Percentiles rank a stretch among this genome's conserved stretches.
These are phyloP conservation scores for Apteryx owenii DNA, from an alignment of 2,113 vertebrate species.

Conservation along the genomic window DNA sequence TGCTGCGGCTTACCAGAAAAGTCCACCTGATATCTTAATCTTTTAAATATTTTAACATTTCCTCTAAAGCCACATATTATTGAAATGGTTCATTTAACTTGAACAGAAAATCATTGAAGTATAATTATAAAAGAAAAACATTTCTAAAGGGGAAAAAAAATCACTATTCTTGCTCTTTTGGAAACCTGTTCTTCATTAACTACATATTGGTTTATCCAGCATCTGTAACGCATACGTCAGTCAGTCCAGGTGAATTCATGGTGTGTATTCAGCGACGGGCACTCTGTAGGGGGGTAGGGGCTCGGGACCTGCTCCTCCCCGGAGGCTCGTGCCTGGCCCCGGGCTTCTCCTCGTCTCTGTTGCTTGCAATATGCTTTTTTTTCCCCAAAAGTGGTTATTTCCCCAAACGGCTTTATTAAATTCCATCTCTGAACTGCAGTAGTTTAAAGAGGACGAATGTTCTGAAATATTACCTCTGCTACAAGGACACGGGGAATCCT, in stretches of 20 bases:
- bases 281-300: background rate
- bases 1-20: background rate
- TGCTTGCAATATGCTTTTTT: background rate
- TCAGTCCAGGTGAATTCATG: background rate
- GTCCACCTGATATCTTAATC: background rate
- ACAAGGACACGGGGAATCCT: background rate
- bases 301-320: background rate
- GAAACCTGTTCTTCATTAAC: background rate
- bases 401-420: background rate
- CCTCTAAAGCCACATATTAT: background rate
- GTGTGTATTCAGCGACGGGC: background rate
- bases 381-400: background rate
- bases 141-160: background rate
- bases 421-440: background rate
- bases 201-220: background rate
- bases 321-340: accelerated
- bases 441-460: background rate
- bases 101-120: background rate
- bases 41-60: background rate
- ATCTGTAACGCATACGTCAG: background rate
- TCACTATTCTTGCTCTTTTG: background rate
- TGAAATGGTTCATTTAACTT: background rate
- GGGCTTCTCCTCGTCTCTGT: background rate
- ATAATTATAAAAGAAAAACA: background rate
- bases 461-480: background rate